These are phyloP conservation scores for Channa argus DNA, from an alignment of 2,113 vertebrate species.

Conservation along the genomic window DNA sequence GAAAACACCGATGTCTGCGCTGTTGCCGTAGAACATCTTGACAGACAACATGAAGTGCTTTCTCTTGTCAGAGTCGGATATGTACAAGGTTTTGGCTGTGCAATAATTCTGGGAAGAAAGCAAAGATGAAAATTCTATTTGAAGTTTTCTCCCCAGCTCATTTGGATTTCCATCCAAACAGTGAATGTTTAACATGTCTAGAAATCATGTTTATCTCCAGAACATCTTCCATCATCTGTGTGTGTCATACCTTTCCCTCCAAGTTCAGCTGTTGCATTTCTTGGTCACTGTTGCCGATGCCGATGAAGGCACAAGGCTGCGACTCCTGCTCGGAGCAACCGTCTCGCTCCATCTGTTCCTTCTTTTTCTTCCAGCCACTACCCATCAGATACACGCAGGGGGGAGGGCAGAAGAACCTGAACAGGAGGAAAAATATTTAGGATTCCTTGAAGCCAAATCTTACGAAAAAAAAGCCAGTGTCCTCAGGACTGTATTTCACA, in stretches of 20 bases:
- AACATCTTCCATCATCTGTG: not conserved
- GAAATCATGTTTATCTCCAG: not conserved
- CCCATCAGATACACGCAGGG: constrained; percentile 99
- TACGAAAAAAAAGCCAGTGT: too few species aligned
- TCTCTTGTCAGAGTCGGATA: constrained; percentile 99
- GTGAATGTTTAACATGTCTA: too few species aligned
- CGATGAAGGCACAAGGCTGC: constrained; percentile 98
- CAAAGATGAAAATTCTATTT: not conserved
- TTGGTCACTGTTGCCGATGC: constrained; percentile 99
- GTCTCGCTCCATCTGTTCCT: constrained; percentile 98
- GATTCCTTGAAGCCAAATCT: not conserved
- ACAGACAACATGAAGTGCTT: constrained; percentile 99
- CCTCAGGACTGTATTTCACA: too few species aligned
- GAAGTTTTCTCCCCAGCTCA: not conserved
- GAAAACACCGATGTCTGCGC: constrained; percentile 98
- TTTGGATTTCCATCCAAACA: not conserved
- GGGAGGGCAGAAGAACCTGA: constrained; percentile 98
- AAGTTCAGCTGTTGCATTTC: constrained; percentile 99
- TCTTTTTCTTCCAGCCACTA: constrained; percentile 99
- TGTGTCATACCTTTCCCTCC: constrained; percentile 93
- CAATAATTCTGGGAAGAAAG: constrained; percentile 92
- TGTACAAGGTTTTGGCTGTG: constrained; percentile 99
- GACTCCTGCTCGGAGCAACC: constrained; percentile 98
- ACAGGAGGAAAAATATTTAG: constrained; percentile 7
- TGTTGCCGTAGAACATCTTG: constrained; percentile 99